Conservation (phyloP, 1,140 invertebrate species). For the Rhagoletis zephyria region DNA sequence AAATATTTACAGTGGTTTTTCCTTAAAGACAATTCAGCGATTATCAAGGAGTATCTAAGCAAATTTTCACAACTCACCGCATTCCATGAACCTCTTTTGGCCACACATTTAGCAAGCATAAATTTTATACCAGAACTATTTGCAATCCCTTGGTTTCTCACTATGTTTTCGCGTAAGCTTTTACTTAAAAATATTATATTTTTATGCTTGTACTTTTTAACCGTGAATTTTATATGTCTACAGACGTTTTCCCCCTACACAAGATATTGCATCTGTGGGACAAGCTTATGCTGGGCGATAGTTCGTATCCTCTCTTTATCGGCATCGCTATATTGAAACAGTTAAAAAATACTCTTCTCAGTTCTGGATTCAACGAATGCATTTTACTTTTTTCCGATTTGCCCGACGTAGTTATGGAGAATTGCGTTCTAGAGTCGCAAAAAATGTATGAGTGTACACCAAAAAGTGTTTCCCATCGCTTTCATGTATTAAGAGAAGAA, state of each 20-base stretch:
- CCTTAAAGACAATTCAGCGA: slow-evolving; percentile 96
- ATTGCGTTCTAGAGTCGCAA: slow-evolving; percentile 90
- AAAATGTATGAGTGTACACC: slow-evolving; percentile 90
- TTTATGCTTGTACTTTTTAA: slow-evolving; percentile 29
- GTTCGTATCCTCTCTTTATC: slow-evolving; percentile 94
- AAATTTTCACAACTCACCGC: slow-evolving; percentile 97
- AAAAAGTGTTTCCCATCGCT: slow-evolving; percentile 87
- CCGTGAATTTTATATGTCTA: slow-evolving; percentile 24
- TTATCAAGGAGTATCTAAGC: slow-evolving; percentile 97
- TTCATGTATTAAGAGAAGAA: slow-evolving; percentile 70
- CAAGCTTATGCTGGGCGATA: slow-evolving; percentile 92
- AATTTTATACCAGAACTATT: slow-evolving; percentile 98
- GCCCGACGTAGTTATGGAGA: slow-evolving; percentile 97
- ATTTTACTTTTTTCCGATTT: slow-evolving; percentile 97
- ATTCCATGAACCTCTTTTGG: slow-evolving; percentile 94
- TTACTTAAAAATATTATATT: not conserved
- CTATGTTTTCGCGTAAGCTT: slow-evolving; percentile 97
- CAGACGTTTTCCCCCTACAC: slow-evolving; percentile 97
- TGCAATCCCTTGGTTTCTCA: slow-evolving; percentile 99
- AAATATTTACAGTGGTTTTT: slow-evolving; percentile 99
- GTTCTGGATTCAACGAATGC: slow-evolving; percentile 96
- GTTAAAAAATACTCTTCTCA: slow-evolving; percentile 86
- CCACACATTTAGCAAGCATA: slow-evolving; percentile 92
- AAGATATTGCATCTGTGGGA: slow-evolving; percentile 99
- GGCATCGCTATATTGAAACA: slow-evolving; percentile 94